Evolutionary conservation across 2,888 invertebrate species (phyloP).

Genomic region (Trypoxylon attenuatum): DNA sequence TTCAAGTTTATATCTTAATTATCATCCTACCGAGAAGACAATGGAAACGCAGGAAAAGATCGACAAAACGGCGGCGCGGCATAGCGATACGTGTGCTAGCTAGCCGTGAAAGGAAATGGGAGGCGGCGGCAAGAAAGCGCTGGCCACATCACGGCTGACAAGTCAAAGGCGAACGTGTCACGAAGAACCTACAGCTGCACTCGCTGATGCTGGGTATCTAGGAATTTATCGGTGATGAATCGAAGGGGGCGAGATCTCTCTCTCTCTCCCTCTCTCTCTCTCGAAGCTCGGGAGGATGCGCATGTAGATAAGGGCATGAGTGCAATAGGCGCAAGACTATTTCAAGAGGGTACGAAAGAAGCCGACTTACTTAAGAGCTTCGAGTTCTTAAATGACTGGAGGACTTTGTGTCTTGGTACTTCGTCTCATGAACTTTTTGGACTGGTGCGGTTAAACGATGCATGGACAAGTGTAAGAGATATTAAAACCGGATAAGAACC

Average conservation of each 20-base stretch:
- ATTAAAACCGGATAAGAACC: too few relatives aligned
- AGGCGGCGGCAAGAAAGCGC: conserved; percentile 33
- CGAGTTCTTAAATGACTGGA: too few relatives aligned
- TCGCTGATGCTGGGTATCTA: conserved; percentile 26
- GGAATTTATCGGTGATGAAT: conserved; percentile 26
- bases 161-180: conserved; percentile 21
- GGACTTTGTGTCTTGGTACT: too few relatives aligned
- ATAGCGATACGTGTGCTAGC: background rate
- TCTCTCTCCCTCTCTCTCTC: too few relatives aligned
- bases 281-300: conserved; percentile 9
- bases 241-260: conserved; percentile 11
- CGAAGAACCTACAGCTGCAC: conserved; percentile 17
- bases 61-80: background rate
- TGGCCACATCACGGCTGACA: conserved; percentile 21
- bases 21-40: background rate
- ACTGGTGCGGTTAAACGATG: too few relatives aligned
- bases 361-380: too few relatives aligned
- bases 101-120: conserved; percentile 22
- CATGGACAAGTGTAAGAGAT: too few relatives aligned
- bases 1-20: background rate
- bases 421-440: too few relatives aligned
- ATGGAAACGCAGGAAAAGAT: conserved; percentile 13
- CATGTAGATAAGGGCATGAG: too few relatives aligned
- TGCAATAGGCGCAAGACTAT: too few relatives aligned
- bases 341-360: too few relatives aligned